Base-by-base conservation (phyloP, 2,797 vertebrate species). In the Trachurus trachurus region DNA sequence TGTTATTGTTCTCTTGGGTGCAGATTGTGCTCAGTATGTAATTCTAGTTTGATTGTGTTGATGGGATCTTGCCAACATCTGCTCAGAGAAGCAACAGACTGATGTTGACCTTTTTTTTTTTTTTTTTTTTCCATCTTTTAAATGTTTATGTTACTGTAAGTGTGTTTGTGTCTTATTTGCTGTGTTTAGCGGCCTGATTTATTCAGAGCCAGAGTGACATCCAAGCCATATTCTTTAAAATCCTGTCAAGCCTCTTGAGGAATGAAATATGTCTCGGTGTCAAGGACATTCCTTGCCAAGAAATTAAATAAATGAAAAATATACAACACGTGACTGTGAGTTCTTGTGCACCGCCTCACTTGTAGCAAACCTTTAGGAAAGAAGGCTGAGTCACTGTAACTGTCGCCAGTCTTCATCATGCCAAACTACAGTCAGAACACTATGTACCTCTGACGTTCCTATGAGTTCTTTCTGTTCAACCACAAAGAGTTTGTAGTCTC, bases 231-330 rank as follows among this genome's bases (percentile, higher is more conserved):
- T 39, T 50, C 4, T 58, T 34, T 68, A 5, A 39, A 59, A n/a
- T 71, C 62, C 53, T 76, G 39, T 74, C 29, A 42, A 66, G 16
- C 61, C 26, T 83, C 39, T 78, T 4, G 44, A 60, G 57, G 34
- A 73, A 60, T 52, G 15, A 62, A 6, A 69, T n/a, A 11, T 65
- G 63, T 78, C 52, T 70, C 22, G 0, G 54, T 88, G 84, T 87
- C 78, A 71, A 80, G 86, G 44, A 85, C 57, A 58, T 74, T 86
- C 52, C 66, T 67, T 50, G 45, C 44, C 31, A 71, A 60, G 45
- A 63, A 81, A 88, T 63, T 31, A 79, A 92, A 90, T 54, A 49
- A 84, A 80, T 58, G 1, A 40, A 64, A 66, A 65, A 26, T n/a
- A 10, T 0, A 22, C 52, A 53, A 63, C 10, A 13, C 21, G 17